phyloP scores from a whole-genome alignment of 2,888 invertebrate species.

The Ectropis crepuscularia region DNA sequence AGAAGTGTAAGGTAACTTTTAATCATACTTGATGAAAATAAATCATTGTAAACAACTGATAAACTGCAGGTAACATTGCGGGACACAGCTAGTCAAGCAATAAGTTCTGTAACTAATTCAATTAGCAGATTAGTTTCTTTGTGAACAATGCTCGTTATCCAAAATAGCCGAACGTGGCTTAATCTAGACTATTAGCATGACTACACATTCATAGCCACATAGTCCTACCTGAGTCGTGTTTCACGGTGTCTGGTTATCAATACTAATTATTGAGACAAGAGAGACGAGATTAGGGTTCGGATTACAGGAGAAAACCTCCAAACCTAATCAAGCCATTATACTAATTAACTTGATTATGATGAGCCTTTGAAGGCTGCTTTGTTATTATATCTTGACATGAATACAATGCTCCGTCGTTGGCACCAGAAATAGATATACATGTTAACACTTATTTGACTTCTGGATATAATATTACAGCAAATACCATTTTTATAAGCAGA shows the following conservation, averaged over 20 bases:
- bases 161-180: too few species aligned
- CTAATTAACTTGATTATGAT: conserved; percentile 35
- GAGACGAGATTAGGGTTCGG: conserved; percentile 15
- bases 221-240: neutral
- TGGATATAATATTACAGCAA: neutral
- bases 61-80: too few species aligned
- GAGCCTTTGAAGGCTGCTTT: conserved; percentile 33
- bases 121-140: too few species aligned
- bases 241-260: conserved; percentile 5
- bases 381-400: conserved; percentile 22
- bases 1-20: too few species aligned
- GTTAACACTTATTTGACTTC: neutral
- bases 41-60: too few species aligned
- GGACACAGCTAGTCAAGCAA: too few species aligned
- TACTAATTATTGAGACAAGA: conserved; percentile 23
- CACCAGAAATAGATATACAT: conserved; percentile 9
- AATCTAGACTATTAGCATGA: too few species aligned
- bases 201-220: too few species aligned
- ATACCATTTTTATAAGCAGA: neutral
- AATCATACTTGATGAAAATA: too few species aligned
- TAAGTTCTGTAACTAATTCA: too few species aligned
- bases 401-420: conserved; percentile 4
- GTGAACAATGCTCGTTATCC: too few species aligned
- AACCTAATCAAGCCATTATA: conserved; percentile 27
- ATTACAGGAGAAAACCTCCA: conserved; percentile 27